Conservation (phyloP, 2,888 invertebrate genomes). For the Furcula furcula region DNA sequence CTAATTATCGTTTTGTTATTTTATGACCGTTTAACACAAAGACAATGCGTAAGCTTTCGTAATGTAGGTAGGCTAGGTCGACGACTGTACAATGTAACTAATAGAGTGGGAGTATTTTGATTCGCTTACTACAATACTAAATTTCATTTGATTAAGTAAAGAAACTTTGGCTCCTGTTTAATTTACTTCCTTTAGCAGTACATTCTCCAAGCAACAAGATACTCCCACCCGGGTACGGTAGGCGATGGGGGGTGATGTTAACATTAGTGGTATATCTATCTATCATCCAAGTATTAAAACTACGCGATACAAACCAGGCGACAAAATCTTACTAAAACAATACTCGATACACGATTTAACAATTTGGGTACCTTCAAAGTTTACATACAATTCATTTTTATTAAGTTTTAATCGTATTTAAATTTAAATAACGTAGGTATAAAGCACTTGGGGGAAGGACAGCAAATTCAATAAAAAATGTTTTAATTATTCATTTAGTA, state of each 20-base stretch:
- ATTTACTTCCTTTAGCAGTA: constrained; percentile 29
- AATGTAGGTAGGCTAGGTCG: no score
- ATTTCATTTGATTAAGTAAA: constrained; percentile 28
- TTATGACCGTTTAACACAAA: no score
- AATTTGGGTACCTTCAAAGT: constrained; percentile 74
- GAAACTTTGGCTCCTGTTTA: constrained; percentile 34
- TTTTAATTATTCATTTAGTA: constrained; percentile 78
- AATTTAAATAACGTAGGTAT: constrained; percentile 81
- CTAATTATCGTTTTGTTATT: background rate
- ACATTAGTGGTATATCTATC: constrained; percentile 11
- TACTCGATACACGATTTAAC: constrained; percentile 67
- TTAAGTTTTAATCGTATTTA: constrained; percentile 77
- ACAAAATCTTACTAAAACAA: constrained; percentile 68
- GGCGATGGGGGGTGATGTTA: constrained; percentile 8
- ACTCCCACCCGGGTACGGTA: constrained; percentile 22
- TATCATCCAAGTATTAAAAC: constrained; percentile 17
- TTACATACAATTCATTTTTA: constrained; percentile 76
- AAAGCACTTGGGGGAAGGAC: constrained; percentile 83
- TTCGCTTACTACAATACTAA: constrained; percentile 31
- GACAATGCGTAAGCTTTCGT: no score
- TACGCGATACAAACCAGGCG: constrained; percentile 52
- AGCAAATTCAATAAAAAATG: constrained; percentile 83
- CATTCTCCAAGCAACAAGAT: constrained; percentile 30
- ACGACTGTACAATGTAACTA: constrained; percentile 20
- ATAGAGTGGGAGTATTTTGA: constrained; percentile 26